Base-by-base conservation (phyloP, 2,888 invertebrate species). In the Papilio demoleus region DNA sequence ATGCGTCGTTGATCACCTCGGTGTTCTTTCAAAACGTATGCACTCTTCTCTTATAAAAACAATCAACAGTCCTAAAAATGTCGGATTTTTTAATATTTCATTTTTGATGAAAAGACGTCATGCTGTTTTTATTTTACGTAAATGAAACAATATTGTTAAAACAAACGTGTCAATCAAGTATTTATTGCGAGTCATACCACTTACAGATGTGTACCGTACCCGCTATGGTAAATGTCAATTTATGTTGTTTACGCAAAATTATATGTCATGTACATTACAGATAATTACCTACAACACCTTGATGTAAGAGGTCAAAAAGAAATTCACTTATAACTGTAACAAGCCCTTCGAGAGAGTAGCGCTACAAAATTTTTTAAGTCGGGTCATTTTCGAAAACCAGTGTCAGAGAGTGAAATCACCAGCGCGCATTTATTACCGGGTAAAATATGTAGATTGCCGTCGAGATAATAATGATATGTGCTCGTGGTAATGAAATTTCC, bases 401-500 rank as follows among this genome's bases (percentile, higher is more conserved):
- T 87, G 91, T 84, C 88, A 77, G 90, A 92, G 91, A 92, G 92
- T 92, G 92, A 92, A 92, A 92, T 92, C 89, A 87, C 88, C 85
- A 31, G 53, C 85, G 87, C 83, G 86, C 90, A 90, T 91, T 92
- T 92, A 92, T 92, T 91, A 88, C 90, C 81, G 84, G 85, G 89
- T 90, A 92, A 92, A 92, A 92, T 92, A 92, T 92, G 92, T 92
- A 92, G 92, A 92, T 92, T 92, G 92, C 86, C 81, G 83, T 83
- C 82, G 81, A 92, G 92, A 92, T 92, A 92, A 92, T 92, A 92
- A 92, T 92, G 92, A 92, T 92, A 92, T 92, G 92, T 92, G 92
- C 92, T 90, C 85, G 89, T 92, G 91, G 92, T 92, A 92, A 92
- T 92, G 92, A 92, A 92, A 92, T 92, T 92, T 92, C 91, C 91